phyloP scores from a whole-genome alignment of 2,888 invertebrate species.

The Troides helena region DNA sequence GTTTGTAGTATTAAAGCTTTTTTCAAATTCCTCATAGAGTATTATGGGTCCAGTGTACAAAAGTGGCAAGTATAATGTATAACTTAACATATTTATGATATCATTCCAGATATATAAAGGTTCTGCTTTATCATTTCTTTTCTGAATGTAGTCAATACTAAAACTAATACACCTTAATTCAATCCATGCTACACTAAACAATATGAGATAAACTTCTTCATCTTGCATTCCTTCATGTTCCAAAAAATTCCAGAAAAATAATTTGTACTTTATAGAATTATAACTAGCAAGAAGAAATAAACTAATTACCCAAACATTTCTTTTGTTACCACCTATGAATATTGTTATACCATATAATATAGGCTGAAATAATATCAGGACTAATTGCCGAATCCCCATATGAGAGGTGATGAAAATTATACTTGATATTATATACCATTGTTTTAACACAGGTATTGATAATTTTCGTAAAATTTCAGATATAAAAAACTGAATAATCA shows the following conservation, averaged over 20 bases:
- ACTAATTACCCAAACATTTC: conserved; percentile 79
- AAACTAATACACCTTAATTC: conserved; percentile 88
- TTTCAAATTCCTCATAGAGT: conserved; percentile 85
- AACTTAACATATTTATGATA: conserved; percentile 82
- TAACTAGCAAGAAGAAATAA: conserved; percentile 69
- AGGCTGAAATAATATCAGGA: conserved; percentile 79
- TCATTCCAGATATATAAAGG: conserved; percentile 31
- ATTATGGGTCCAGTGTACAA: conserved; percentile 92
- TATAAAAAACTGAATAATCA: conserved; percentile 76
- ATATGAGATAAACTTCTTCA: conserved; percentile 77
- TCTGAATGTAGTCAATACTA: conserved; percentile 80
- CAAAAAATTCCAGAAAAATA: conserved; percentile 70
- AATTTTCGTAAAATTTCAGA: conserved; percentile 72
- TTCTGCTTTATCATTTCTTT: conserved; percentile 42
- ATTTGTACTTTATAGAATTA: conserved; percentile 71
- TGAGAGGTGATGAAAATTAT: conserved; percentile 65
- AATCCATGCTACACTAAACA: conserved; percentile 84
- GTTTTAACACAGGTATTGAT: conserved; percentile 55
- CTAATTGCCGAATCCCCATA: conserved; percentile 72
- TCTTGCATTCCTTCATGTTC: conserved; percentile 65
- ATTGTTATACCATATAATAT: conserved; percentile 70
- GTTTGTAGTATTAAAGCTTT: conserved; percentile 52
- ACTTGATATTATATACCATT: conserved; percentile 79
- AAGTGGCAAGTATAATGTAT: conserved; percentile 91
- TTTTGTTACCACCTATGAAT: conserved; percentile 67